Evolutionary conservation across 1,140 invertebrate species (phyloP).

Genomic region (Bombyx mandarina): DNA sequence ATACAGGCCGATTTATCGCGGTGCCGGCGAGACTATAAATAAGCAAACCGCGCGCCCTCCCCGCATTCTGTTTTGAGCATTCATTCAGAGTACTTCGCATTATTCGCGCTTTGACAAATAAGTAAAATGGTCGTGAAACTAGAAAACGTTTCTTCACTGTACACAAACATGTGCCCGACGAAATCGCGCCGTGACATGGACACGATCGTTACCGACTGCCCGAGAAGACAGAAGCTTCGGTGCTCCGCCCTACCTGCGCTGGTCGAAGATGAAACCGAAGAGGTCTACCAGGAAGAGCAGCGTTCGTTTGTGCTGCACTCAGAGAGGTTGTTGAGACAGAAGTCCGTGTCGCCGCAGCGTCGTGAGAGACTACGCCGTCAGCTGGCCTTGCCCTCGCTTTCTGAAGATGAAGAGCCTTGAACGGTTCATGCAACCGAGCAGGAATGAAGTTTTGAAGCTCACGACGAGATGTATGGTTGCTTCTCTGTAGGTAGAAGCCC

Average conservation of each 20-base stretch:
- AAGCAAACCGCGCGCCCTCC: conserved; percentile 26
- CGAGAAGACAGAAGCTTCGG: conserved; percentile 38
- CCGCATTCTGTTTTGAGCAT: conserved; percentile 43
- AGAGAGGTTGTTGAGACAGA: conserved; percentile 46
- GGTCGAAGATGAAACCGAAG: conserved; percentile 60
- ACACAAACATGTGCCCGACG: conserved; percentile 54
- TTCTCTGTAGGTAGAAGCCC: not conserved
- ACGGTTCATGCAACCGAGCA: conserved; percentile 13
- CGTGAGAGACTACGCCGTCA: conserved; percentile 43
- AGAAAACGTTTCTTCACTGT: conserved; percentile 44
- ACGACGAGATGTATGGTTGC: conserved; percentile 19
- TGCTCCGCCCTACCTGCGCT: conserved; percentile 40
- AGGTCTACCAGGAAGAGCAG: conserved; percentile 39
- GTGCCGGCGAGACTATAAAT: conserved; percentile 40
- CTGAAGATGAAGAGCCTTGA: conserved; percentile 65
- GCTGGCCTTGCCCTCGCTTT: conserved; percentile 53
- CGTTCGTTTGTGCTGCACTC: conserved; percentile 35
- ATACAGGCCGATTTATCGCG: conserved; percentile 34
- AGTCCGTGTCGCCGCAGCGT: conserved; percentile 50
- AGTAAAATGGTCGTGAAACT: conserved; percentile 60
- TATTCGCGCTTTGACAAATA: not conserved
- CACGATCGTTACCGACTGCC: conserved; percentile 20
- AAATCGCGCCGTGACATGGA: conserved; percentile 44
- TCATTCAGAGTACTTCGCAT: conserved; percentile 24
- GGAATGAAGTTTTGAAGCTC: conserved; percentile 44